Percentiles rank a stretch among this genome's conserved stretches.
Conservation (phyloP, 64 coral and sea anemone genomes). For the Dendronephthya gigantea region DNA sequence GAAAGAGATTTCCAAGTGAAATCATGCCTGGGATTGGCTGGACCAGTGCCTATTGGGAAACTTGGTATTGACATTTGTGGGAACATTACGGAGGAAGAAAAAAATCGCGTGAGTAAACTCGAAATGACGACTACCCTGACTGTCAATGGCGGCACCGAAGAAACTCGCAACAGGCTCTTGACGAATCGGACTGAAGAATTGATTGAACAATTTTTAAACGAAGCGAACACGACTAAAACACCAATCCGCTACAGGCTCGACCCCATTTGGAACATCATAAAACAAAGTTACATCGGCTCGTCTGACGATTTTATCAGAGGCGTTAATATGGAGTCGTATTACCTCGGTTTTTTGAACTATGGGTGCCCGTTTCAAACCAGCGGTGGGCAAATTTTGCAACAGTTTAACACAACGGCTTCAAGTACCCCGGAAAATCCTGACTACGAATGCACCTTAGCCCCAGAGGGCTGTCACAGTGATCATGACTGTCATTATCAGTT, state of each 20-base stretch:
- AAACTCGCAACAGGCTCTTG: slow-evolving; percentile 21
- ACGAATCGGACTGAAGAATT: not conserved
- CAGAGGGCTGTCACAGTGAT: slow-evolving; percentile 28
- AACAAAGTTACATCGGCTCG: slow-evolving; percentile 16
- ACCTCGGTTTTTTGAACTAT: slow-evolving; percentile 28
- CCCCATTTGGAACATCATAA: slow-evolving; percentile 37
- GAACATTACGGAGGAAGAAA: slow-evolving; percentile 24
- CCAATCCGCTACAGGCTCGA: slow-evolving; percentile 6
- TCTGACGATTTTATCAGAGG: slow-evolving; percentile 6
- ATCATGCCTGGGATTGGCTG: slow-evolving; percentile 5
- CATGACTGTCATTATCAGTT: slow-evolving; percentile 19
- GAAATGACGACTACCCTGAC: slow-evolving; percentile 17
- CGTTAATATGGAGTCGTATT: slow-evolving; percentile 34
- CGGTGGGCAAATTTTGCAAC: not conserved
- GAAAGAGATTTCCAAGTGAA: slow-evolving; percentile 35
- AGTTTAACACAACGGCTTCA: not conserved
- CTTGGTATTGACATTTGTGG: not conserved
- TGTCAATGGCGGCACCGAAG: slow-evolving; percentile 24
- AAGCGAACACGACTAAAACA: not conserved
- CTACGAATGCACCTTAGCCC: slow-evolving; percentile 28
- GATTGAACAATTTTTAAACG: slow-evolving; percentile 43
- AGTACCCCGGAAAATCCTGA: not conserved
- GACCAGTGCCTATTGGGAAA: slow-evolving; percentile 3
- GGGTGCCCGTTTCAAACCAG: not conserved
- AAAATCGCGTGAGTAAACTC: not conserved